Base-by-base conservation (phyloP, 2,888 invertebrate species). In the Drosophila conformis region DNA sequence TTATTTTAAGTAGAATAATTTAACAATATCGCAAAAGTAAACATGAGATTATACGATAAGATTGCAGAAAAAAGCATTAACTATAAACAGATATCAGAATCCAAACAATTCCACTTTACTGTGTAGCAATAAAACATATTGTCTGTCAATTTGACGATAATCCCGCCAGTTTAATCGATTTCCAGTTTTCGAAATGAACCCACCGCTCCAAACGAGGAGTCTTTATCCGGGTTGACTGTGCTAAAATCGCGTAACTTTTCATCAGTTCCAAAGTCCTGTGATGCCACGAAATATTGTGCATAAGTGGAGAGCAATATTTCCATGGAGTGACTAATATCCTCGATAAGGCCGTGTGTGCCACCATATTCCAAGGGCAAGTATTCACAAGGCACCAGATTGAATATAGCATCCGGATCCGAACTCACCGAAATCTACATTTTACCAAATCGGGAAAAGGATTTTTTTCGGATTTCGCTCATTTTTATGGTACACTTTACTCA, bases 361-460 rank as follows among this genome's bases (percentile, higher is more conserved):
- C 96, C 96, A 85, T 96, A 96, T 87, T 96, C 96, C 11, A 90
- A 91, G 0, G 96, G 96, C 53, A 96, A 91, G 51, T 94, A 92
- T 4, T 94, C 93, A 78, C 94, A 94, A 0, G 95, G 95, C 27
- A 96, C 93, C 71, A 94, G 84, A 76, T 95, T 93, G 81, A 94
- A 95, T 73, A 96, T 92, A 31, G 94, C 94, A 11, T 95, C 94
- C 42, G 94, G 94, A 79, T 94, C 86, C 38, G 94, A 94, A 78
- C 95, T 95, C 15, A 95, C 93, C 79, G 93, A 93, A 54, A 95
- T 87, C 95, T 95, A 42, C 0, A 35, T n/a, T 38, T 10, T 49
- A 25, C 2, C 0, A 35, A 4, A 33, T 33, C 0, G 2, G 7
- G 1, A 21, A 42, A 11, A 21, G 18, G 0, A 1, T 18, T 36